These are phyloP conservation scores for Philotrypesis tridentata DNA, from an alignment of 1,140 invertebrate species.

Conservation along the genomic window DNA sequence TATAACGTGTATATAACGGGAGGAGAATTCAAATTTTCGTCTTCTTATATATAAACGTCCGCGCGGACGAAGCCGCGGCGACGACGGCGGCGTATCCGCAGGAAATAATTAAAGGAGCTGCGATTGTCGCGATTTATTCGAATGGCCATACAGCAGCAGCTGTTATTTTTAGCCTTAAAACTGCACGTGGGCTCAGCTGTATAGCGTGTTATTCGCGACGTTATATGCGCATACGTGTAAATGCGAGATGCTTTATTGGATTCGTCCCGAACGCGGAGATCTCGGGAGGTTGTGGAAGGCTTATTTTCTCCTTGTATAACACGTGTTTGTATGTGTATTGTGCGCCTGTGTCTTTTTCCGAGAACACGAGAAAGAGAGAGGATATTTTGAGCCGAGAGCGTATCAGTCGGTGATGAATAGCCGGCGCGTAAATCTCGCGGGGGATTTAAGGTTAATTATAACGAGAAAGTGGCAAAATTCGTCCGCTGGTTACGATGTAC, in stretches of 20 bases:
- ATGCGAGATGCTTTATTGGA: neutral
- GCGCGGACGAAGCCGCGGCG: slow-evolving; percentile 6
- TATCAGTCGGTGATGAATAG: no score
- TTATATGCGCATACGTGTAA: no score
- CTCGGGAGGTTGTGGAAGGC: neutral
- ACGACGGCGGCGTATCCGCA: slow-evolving; percentile 15
- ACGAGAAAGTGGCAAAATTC: neutral
- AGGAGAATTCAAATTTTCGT: neutral
- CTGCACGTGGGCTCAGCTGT: neutral
- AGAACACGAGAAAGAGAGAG: no score
- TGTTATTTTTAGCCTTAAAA: neutral
- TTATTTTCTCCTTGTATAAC: neutral
- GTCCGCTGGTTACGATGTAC: no score
- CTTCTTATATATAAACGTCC: neutral
- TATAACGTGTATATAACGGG: no score
- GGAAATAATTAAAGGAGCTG: slow-evolving; percentile 21
- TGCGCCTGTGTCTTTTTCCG: no score
- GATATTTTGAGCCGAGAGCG: neutral
- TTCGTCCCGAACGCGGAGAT: neutral
- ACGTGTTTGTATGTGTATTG: neutral
- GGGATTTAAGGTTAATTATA: neutral
- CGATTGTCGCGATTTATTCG: neutral
- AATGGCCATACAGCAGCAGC: no score
- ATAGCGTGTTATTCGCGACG: no score
- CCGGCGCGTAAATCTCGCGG: neutral